A percentile compares a stretch with the other conserved stretches of the same genome.
Conservation (phyloP, 1,140 invertebrate genomes). For the Mactra quadrangularis region DNA sequence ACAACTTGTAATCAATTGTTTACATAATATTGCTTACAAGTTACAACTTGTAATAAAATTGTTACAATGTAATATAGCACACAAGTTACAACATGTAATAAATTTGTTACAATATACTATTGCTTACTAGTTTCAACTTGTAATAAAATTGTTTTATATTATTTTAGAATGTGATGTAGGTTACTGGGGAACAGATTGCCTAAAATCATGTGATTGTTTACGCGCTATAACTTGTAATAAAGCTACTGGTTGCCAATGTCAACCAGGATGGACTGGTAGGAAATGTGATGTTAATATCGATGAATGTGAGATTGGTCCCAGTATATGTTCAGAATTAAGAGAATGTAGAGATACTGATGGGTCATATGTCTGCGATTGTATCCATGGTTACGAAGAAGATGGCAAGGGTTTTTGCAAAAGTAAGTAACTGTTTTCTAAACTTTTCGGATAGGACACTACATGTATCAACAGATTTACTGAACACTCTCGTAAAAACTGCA, state of each 20-base stretch:
- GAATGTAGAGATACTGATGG: slow-evolving; percentile 12
- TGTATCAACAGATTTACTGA: too few relatives aligned
- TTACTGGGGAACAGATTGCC: slow-evolving; percentile 10
- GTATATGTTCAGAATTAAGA: not conserved
- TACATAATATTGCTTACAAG: too few relatives aligned
- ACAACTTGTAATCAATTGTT: too few relatives aligned
- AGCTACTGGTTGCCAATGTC: slow-evolving; percentile 16
- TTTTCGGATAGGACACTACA: too few relatives aligned
- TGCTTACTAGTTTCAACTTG: too few relatives aligned
- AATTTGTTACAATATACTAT: too few relatives aligned
- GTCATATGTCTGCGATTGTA: slow-evolving; percentile 33
- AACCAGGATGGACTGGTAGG: slow-evolving; percentile 2
- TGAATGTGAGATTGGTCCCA: not conserved
- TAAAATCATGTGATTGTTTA: slow-evolving; percentile 4
- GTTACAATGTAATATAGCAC: too few relatives aligned
- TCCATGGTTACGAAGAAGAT: not conserved
- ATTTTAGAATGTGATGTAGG: slow-evolving; percentile 22
- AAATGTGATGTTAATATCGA: slow-evolving; percentile 18
- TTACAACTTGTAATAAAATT: too few relatives aligned
- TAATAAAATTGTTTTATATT: too few relatives aligned
- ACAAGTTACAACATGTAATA: too few relatives aligned
- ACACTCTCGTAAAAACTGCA: too few relatives aligned
- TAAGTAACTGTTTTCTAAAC: too few relatives aligned
- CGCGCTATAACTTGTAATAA: slow-evolving; percentile 26
- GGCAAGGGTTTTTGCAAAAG: slow-evolving; percentile 2